Evolutionary conservation across 53 echinoderm and acorn worm genomes (phyloP), one percentile per base, ranked within the genome.

Genomic region (Paracentrotus lividus): DNA sequence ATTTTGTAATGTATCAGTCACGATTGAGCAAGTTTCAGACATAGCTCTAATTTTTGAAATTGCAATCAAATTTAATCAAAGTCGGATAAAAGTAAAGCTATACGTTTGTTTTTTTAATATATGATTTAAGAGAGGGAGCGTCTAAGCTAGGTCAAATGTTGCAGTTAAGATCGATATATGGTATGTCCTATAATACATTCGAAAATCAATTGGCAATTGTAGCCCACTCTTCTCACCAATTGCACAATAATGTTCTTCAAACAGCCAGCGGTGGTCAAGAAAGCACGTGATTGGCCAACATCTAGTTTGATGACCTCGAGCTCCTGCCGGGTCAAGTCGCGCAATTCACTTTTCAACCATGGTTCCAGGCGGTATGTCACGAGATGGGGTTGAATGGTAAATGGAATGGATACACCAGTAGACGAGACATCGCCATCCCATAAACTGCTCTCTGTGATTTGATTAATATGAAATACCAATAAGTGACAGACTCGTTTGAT

Each of bases 291-390:
- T 38, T 86, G 53, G 33, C 56, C 34, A 31, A 86, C 0, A 56
- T 56, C 86, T 55, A 36, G 86, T 86, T 20, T 20, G 53, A 86
- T 86, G 53, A 86, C 86, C 5, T 86, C 56, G 15, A 86, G 55
- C 53, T 86, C 86, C 4, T 33, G 53, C 15, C 18, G 86, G 86
- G 86, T 86, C 86, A 86, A 47, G 86, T 86, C 86, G 20, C 86
- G 86, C 4, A 33, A 34, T 55, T 54, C 56, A 2, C 12, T 38
- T 7, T 32, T 56, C 86, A 86, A 36, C 86, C 53, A 86, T 4
- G n/a, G 20, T 56, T 38, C 86, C 7, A 86, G 86, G 20, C 20
- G 33, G 3, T 86, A 34, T 6, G 33, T 34, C 18, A 56, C 55
- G 18, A 21, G 55, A 34, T 10, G 16, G 32, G 86, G 56, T 1